Percentiles rank a stretch among this genome's conserved stretches.
phyloP scores from a whole-genome alignment of 2,888 invertebrate species.

The Conistra vaccinii region DNA sequence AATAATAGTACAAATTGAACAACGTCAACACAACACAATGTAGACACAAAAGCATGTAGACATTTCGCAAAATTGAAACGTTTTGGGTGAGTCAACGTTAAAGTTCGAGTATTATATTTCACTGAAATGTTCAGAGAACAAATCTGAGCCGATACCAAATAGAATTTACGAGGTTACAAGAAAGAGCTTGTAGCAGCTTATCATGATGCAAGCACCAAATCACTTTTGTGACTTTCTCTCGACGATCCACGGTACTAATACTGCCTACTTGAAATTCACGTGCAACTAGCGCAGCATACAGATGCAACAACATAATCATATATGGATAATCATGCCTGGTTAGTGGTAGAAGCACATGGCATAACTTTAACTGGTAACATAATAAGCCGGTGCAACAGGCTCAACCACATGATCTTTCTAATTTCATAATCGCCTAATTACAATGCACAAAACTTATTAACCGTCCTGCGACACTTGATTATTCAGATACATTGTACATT shows the following conservation, averaged over 20 bases:
- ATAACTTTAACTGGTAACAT: slow-evolving; percentile 55
- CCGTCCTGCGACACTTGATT: slow-evolving; percentile 75
- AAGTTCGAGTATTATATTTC: slow-evolving; percentile 83
- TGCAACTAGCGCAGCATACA: slow-evolving; percentile 47
- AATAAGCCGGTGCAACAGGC: slow-evolving; percentile 62
- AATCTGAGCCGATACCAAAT: slow-evolving; percentile 79
- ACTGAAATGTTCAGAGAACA: slow-evolving; percentile 80
- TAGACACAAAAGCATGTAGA: slow-evolving; percentile 68
- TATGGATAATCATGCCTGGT: slow-evolving; percentile 52
- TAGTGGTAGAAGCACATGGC: slow-evolving; percentile 52
- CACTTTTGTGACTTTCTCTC: slow-evolving; percentile 79
- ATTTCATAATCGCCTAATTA: slow-evolving; percentile 66
- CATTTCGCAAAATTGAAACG: slow-evolving; percentile 80
- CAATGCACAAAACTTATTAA: slow-evolving; percentile 67
- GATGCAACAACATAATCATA: slow-evolving; percentile 62
- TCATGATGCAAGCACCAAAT: slow-evolving; percentile 76
- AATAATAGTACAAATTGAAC: slow-evolving; percentile 56
- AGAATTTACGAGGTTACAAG: slow-evolving; percentile 83
- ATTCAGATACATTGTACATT: slow-evolving; percentile 82
- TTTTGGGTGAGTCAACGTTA: slow-evolving; percentile 81
- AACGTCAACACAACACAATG: slow-evolving; percentile 54
- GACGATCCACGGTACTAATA: slow-evolving; percentile 66
- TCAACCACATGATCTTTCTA: slow-evolving; percentile 63
- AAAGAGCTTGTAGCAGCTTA: slow-evolving; percentile 79
- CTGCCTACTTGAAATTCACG: slow-evolving; percentile 63